Evolutionary conservation across 2,888 invertebrate genomes (phyloP).

Genomic region (Aplocera efformata): DNA sequence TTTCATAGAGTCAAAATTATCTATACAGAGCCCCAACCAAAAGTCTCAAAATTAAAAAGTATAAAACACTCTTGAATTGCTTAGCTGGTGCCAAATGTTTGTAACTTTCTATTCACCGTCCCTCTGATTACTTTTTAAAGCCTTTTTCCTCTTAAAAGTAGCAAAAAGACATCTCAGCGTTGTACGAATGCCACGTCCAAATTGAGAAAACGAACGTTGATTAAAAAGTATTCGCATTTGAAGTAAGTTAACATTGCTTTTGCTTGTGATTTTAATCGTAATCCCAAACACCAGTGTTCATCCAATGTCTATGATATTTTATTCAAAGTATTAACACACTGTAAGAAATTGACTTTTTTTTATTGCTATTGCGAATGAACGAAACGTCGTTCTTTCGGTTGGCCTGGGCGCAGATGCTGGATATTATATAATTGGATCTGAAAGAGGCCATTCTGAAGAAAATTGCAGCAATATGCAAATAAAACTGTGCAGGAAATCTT

Average conservation of each 20-base stretch:
- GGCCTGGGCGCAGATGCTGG: conserved; percentile 35
- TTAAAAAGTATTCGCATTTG: neutral
- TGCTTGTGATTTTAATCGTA: too few species aligned
- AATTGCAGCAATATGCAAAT: conserved; percentile 56
- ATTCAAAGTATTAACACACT: too few species aligned
- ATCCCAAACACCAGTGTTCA: too few species aligned
- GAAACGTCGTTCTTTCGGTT: too few species aligned
- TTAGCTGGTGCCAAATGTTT: conserved; percentile 57
- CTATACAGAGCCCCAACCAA: conserved; percentile 35
- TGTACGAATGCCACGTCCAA: conserved; percentile 37
- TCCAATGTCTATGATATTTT: too few species aligned
- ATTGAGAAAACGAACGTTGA: neutral
- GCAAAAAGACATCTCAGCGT: conserved; percentile 55
- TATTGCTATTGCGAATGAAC: too few species aligned
- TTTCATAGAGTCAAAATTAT: too few species aligned
- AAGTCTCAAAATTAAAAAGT: conserved; percentile 57
- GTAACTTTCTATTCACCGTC: conserved; percentile 53
- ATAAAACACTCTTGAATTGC: conserved; percentile 66
- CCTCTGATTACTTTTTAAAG: conserved; percentile 74
- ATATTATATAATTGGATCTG: conserved; percentile 61
- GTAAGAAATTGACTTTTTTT: too few species aligned
- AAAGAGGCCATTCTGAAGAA: conserved; percentile 49
- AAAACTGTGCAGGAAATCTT: conserved; percentile 33
- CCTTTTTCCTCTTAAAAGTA: conserved; percentile 61
- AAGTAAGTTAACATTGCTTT: too few species aligned